Base-by-base conservation (phyloP, 2,797 vertebrate genomes). In the Nasua narica region DNA sequence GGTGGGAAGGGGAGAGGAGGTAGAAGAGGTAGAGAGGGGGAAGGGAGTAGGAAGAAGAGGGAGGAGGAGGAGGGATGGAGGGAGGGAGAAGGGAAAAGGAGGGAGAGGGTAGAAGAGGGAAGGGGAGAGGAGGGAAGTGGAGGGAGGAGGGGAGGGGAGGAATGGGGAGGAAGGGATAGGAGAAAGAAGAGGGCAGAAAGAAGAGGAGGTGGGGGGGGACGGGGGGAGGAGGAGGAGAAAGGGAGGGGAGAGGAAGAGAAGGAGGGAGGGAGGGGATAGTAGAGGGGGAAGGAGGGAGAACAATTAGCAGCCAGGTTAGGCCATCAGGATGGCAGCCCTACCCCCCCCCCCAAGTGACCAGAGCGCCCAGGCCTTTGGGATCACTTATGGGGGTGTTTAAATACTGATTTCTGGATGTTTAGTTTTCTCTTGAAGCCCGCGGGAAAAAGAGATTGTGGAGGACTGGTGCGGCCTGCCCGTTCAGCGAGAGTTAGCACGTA, bases 391-490 rank as follows among this genome's bases (percentile, higher is more conserved):
- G 18, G 46, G 25, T 19, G 25, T 74, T 74, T 48, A 13, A 15
- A 3, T 2, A 19, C 25, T 11, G 10, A 81, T 7, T 56, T 52
- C 2, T 11, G 52, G 10, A 27, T 16, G 14, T 48, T 46, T 1
- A 9, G 2, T 32, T 46, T 60, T 72, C 21, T 69, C 77, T 69
- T 21, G n/a, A 48, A 72, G 50, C 15, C 72, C 16, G 10, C 35
- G 67, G 69, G 72, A 60, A 72, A 21, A 32, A 16, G 0, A 37
- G 27, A 14, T 65, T 37, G 32, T 18, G 32, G 52, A 58, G 50
- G 25, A 62, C 11, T 37, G 12, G 2, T 4, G 13, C n/a, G 1
- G 2, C 2, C 48, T 14, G 18, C 9, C 19, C 29, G 18, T 29
- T 29, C 19, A 46, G 4, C 19, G 76, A 25, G 32, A 78, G 69